These are phyloP conservation scores for Myiopsitta monachus DNA, from an alignment of 2,113 vertebrate genomes.

Conservation along the genomic window DNA sequence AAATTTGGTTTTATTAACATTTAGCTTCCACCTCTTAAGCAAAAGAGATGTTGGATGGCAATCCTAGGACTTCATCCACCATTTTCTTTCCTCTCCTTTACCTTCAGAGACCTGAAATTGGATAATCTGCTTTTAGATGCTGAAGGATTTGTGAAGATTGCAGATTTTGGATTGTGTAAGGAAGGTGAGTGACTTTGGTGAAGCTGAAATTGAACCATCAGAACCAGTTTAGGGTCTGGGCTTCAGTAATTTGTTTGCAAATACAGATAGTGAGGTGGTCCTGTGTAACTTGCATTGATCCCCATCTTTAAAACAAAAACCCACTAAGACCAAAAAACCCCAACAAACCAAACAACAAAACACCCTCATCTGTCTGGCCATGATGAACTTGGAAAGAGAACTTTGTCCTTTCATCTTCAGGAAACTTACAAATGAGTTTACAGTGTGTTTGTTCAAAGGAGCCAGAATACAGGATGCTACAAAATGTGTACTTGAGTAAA, in stretches of 20 bases:
- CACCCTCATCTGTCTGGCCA: neutral
- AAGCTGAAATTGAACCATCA: neutral
- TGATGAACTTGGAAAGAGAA: neutral
- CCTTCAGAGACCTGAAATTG: constrained; percentile 89
- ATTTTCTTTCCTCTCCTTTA: neutral
- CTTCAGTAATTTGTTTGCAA: neutral
- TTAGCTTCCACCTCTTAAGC: neutral
- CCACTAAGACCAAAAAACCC: neutral
- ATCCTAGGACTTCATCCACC: neutral
- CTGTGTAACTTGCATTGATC: neutral
- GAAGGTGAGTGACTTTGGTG: constrained; percentile 80
- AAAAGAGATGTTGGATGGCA: neutral
- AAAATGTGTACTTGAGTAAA: neutral
- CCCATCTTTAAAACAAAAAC: neutral
- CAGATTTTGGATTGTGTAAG: constrained; percentile 97
- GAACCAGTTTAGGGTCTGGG: neutral
- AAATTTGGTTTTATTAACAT: neutral
- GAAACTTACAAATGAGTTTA: neutral
- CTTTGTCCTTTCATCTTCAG: neutral
- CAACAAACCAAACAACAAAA: neutral
- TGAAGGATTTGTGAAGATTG: constrained; percentile 93
- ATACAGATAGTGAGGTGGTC: neutral
- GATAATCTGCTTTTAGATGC: constrained; percentile 94
- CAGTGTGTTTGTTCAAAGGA: neutral
- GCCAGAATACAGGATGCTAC: neutral